A percentile compares a stretch with the other conserved stretches of the same genome.
phyloP scores from a whole-genome alignment of 1,140 invertebrate genomes.

The Drosophila auraria region DNA sequence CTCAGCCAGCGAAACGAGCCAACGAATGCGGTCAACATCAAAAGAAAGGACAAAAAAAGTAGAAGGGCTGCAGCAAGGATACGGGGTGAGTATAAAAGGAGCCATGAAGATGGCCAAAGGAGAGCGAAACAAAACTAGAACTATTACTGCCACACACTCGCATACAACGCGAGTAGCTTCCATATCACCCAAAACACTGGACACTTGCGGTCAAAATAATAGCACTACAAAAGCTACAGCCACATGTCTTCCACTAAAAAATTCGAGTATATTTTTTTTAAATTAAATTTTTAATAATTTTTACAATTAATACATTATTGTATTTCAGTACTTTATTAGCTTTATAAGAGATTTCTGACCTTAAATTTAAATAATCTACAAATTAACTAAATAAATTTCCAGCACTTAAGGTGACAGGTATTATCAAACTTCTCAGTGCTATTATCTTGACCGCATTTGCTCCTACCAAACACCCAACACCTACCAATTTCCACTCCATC shows the following conservation, averaged over 20 bases:
- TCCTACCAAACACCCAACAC: background rate
- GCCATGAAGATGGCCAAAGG: conserved; percentile 28
- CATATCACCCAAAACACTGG: background rate
- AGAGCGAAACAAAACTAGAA: conserved; percentile 56
- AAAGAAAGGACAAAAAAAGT: conserved; percentile 50
- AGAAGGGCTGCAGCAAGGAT: conserved; percentile 10
- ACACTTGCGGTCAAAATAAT: background rate
- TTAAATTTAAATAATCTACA: too few species aligned
- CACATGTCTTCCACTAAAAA: too few species aligned
- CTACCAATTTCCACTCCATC: conserved; percentile 7
- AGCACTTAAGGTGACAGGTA: too few species aligned
- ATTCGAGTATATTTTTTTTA: background rate
- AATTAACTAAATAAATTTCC: too few species aligned
- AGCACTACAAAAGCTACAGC: background rate
- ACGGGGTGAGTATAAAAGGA: conserved; percentile 16
- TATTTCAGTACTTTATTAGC: background rate
- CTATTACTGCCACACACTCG: conserved; percentile 38
- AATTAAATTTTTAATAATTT: too few species aligned
- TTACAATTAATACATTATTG: too few species aligned
- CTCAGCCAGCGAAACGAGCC: conserved; percentile 38
- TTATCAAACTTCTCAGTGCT: background rate
- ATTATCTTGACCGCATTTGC: background rate
- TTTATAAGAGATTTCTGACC: too few species aligned
- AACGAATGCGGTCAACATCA: conserved; percentile 78
- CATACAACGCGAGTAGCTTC: conserved; percentile 27